Percentiles rank a stretch among this genome's conserved stretches.
These are phyloP conservation scores for Porites australiensis DNA, from an alignment of 64 coral and sea anemone genomes.

Conservation along the genomic window DNA sequence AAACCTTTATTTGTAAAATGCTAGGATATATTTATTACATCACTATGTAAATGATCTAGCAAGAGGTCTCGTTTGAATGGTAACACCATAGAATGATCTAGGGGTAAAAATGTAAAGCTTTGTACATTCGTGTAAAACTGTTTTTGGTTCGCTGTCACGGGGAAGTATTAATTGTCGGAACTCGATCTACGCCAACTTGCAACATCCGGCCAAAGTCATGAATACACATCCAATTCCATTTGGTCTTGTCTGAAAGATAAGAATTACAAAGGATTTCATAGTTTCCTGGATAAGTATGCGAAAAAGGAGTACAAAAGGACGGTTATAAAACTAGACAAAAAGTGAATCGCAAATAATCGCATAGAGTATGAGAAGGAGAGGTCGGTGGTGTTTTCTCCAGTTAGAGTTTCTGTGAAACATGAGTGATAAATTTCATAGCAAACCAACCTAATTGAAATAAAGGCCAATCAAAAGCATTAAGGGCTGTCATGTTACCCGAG, in stretches of 20 bases:
- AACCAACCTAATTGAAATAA: conserved; percentile 28
- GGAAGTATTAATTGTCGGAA: background rate
- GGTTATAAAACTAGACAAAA: too few relatives aligned
- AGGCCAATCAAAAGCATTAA: conserved; percentile 9
- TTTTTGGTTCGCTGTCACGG: background rate
- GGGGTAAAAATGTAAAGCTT: background rate
- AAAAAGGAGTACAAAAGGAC: too few relatives aligned
- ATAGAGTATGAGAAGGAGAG: too few relatives aligned
- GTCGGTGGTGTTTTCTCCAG: too few relatives aligned
- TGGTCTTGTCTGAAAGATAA: conserved; percentile 21
- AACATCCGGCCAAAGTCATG: conserved; percentile 8
- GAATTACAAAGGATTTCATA: background rate
- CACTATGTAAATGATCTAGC: too few relatives aligned
- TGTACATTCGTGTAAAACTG: too few relatives aligned
- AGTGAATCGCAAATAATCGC: too few relatives aligned
- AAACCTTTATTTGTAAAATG: too few relatives aligned
- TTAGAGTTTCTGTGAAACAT: background rate
- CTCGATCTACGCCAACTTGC: background rate
- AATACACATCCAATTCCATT: conserved; percentile 2
- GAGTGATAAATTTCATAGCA: background rate
- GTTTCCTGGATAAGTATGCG: too few relatives aligned
- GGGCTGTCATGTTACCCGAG: conserved; percentile 32
- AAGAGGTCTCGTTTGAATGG: too few relatives aligned
- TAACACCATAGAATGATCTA: too few relatives aligned
- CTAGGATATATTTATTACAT: too few relatives aligned